phyloP scores from a whole-genome alignment of 1,140 invertebrate species.

The Drosophila ercepeae region DNA sequence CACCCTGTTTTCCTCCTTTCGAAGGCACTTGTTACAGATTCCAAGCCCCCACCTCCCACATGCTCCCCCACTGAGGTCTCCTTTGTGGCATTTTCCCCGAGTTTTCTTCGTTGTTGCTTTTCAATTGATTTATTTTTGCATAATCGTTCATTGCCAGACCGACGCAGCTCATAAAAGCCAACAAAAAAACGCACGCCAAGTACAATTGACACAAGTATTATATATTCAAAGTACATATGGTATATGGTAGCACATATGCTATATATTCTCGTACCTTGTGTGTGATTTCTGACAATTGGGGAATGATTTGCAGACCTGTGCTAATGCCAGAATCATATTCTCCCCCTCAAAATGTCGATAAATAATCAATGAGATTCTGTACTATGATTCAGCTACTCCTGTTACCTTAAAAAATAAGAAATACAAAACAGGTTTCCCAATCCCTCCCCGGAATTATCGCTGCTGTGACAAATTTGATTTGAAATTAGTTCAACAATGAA shows the following conservation, averaged over 20 bases:
- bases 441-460: not conserved
- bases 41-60: conserved; percentile 2
- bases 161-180: conserved; percentile 54
- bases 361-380: conserved; percentile 18
- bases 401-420: not conserved
- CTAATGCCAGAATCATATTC: conserved; percentile 36
- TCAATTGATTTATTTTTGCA: conserved; percentile 78
- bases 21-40: conserved; percentile 70
- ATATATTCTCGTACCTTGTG: conserved; percentile 9
- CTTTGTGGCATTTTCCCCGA: conserved; percentile 34
- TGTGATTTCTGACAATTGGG: conserved; percentile 33
- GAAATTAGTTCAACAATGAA: conserved; percentile 7
- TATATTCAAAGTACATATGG: not conserved
- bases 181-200: conserved; percentile 52
- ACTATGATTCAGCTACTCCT: conserved; percentile 9
- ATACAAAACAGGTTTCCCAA: conserved; percentile 20
- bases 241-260: conserved; percentile 6
- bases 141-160: conserved; percentile 60
- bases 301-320: conserved; percentile 36
- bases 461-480: conserved; percentile 20
- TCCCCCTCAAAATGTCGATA: conserved; percentile 12
- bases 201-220: conserved; percentile 34
- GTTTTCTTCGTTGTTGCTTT: conserved; percentile 51
- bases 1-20: conserved; percentile 24
- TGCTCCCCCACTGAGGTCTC: conserved; percentile 32